Percentiles rank a stretch among this genome's conserved stretches.
Conservation (phyloP, 2,113 vertebrate genomes). For the Corydoras maculifer region DNA sequence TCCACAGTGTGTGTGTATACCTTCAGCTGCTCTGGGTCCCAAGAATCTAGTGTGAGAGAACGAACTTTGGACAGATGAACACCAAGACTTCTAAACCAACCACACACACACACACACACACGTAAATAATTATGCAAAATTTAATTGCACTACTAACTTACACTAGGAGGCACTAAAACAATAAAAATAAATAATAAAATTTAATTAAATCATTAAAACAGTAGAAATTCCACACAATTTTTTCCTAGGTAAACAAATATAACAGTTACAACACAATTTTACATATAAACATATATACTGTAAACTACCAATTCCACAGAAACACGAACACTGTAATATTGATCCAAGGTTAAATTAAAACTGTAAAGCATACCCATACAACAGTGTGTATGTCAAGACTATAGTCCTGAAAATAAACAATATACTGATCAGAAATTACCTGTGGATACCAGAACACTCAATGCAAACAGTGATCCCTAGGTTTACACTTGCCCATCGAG, state of each 20-base stretch:
- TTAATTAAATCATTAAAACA: no score
- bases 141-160: no score
- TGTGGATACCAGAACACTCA: slow-evolving; percentile 70
- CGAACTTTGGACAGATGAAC: slow-evolving; percentile 72
- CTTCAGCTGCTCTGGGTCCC: slow-evolving; percentile 71
- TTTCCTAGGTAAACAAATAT: no score
- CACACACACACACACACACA: background rate
- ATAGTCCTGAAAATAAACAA: no score
- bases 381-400: no score
- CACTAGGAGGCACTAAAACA: background rate
- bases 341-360: no score
- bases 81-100: slow-evolving; percentile 61
- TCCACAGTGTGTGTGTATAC: slow-evolving; percentile 39
- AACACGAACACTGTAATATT: background rate
- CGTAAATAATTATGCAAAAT: background rate
- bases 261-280: no score
- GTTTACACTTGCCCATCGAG: slow-evolving; percentile 70
- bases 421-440: slow-evolving; percentile 44
- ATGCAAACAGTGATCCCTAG: slow-evolving; percentile 70
- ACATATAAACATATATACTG: no score
- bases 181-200: background rate
- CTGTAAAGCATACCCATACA: background rate
- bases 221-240: no score
- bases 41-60: slow-evolving; percentile 70
- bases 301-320: background rate